phyloP scores from a whole-genome alignment of 1,140 invertebrate genomes.

The Drosophila tsacasi region DNA sequence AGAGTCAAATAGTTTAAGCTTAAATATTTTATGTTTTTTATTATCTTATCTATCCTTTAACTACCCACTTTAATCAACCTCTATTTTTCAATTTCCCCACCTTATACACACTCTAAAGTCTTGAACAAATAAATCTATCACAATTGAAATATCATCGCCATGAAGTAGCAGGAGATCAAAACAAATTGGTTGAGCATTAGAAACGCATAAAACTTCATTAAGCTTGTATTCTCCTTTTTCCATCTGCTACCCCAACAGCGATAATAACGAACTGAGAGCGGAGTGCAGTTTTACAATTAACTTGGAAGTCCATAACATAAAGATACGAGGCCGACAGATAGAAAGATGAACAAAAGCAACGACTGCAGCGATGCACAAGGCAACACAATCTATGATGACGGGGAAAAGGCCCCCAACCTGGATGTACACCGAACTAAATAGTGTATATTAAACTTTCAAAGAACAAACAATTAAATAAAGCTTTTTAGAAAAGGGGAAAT shows the following conservation, averaged over 20 bases:
- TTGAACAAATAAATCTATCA: slow-evolving; percentile 40
- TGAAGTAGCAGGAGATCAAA: slow-evolving; percentile 28
- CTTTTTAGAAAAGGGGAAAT: neutral
- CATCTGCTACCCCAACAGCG: slow-evolving; percentile 5
- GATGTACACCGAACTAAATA: slow-evolving; percentile 13
- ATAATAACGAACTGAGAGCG: slow-evolving; percentile 40
- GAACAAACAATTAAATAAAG: neutral
- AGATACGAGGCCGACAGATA: slow-evolving; percentile 58
- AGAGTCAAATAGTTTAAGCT: neutral
- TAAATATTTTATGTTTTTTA: too few relatives aligned
- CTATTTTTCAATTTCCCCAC: slow-evolving; percentile 15
- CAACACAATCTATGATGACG: slow-evolving; percentile 45
- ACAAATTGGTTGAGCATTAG: slow-evolving; percentile 76
- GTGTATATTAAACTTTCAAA: too few relatives aligned
- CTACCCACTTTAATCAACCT: slow-evolving; percentile 6
- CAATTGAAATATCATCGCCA: slow-evolving; percentile 71
- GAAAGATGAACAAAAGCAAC: slow-evolving; percentile 49
- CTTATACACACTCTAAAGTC: neutral
- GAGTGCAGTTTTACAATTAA: slow-evolving; percentile 74
- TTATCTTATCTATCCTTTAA: neutral
- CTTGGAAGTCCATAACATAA: slow-evolving; percentile 45
- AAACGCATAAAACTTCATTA: slow-evolving; percentile 82
- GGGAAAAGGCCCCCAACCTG: slow-evolving; percentile 43
- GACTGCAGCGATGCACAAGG: slow-evolving; percentile 10
- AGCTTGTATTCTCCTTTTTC: slow-evolving; percentile 48